These are phyloP conservation scores for Malthinus flaveolus DNA, from an alignment of 2,888 invertebrate species.

Conservation along the genomic window DNA sequence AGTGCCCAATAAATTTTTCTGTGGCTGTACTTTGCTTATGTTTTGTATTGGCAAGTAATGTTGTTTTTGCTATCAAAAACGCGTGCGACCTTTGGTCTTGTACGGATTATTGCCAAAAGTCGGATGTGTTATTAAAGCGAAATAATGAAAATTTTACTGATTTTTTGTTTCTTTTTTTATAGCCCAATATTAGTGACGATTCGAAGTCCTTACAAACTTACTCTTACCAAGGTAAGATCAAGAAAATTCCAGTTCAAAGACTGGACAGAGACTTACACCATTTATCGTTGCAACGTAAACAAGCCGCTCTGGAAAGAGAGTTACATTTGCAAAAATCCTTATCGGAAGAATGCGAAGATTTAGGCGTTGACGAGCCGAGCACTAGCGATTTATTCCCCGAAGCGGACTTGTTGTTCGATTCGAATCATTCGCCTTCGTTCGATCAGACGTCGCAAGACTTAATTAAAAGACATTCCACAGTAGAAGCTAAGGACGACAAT, in stretches of 20 bases:
- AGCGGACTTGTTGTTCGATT: constrained; percentile 72
- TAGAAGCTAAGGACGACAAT: constrained; percentile 35
- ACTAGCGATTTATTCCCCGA: constrained; percentile 79
- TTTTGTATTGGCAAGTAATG: background rate
- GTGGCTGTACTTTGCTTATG: background rate
- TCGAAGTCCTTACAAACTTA: constrained; percentile 43
- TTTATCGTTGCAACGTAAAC: constrained; percentile 52
- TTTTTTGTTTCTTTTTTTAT: constrained; percentile 16
- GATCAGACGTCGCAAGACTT: constrained; percentile 44
- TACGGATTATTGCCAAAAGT: too few relatives aligned
- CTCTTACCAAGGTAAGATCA: constrained; percentile 47
- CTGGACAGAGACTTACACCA: constrained; percentile 50
- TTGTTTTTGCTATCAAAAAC: too few relatives aligned
- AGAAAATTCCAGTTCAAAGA: constrained; percentile 43
- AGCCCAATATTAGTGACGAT: constrained; percentile 13
- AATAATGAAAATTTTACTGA: background rate
- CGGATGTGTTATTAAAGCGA: too few relatives aligned
- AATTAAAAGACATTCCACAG: constrained; percentile 30
- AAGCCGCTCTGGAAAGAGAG: constrained; percentile 60
- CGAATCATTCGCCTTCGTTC: constrained; percentile 70
- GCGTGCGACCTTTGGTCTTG: too few relatives aligned
- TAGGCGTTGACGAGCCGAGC: constrained; percentile 79
- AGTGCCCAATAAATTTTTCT: too few relatives aligned
- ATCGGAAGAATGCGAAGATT: constrained; percentile 77
- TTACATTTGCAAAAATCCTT: constrained; percentile 68